phyloP scores from a whole-genome alignment of 2,113 vertebrate species.

The Microtus montanus region DNA sequence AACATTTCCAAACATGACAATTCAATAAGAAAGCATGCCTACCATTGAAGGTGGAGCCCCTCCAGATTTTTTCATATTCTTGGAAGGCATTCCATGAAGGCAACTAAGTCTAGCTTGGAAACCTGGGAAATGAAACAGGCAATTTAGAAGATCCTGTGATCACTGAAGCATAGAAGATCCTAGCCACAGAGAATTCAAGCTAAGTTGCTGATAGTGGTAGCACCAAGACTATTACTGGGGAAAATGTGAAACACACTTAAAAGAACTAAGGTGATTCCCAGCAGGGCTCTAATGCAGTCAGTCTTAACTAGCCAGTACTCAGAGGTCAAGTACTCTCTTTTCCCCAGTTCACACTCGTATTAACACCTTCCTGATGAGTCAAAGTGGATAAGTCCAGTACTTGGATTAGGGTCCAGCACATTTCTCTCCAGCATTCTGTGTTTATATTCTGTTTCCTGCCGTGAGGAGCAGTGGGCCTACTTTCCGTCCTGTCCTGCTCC shows the following conservation, averaged over 20 bases:
- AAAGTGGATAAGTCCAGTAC: not conserved
- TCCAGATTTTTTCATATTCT: constrained; percentile 86
- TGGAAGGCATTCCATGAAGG: constrained; percentile 90
- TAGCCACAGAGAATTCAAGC: not conserved
- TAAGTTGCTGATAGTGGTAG: not conserved
- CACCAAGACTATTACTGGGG: not conserved
- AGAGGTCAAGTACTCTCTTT: not conserved
- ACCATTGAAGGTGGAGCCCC: constrained; percentile 88
- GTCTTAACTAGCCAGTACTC: not conserved
- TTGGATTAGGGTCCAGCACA: too few species aligned
- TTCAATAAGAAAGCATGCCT: constrained; percentile 77
- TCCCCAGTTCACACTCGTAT: not conserved
- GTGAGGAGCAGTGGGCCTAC: too few species aligned
- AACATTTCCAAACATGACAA: constrained; percentile 52
- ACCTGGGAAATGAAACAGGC: constrained; percentile 84
- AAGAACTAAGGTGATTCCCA: not conserved
- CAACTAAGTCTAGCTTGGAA: constrained; percentile 94
- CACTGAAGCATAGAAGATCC: not conserved
- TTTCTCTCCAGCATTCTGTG: not conserved
- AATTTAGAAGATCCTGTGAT: constrained; percentile 15
- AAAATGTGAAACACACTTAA: not conserved
- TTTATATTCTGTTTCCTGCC: too few species aligned
- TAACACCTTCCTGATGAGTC: not conserved
- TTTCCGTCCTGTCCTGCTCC: too few species aligned
- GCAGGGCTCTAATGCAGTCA: not conserved